Conservation (phyloP, 2,888 invertebrate species). For the Clusia tigrina region DNA sequence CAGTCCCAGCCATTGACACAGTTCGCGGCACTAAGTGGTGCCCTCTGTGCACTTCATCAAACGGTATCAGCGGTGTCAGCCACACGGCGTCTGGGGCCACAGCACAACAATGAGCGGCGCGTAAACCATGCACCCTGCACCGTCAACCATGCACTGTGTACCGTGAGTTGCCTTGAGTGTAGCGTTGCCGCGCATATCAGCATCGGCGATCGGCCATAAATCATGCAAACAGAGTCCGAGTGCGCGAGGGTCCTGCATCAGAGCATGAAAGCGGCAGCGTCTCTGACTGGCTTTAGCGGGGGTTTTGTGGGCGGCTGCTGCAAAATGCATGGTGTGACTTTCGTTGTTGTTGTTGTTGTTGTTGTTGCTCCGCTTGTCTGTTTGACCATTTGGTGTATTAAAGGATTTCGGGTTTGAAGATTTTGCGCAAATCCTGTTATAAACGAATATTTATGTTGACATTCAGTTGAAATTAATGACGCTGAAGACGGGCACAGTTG, state of each 20-base stretch:
- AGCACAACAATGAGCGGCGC: background rate
- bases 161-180: background rate
- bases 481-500: conserved; percentile 1
- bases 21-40: background rate
- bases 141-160: background rate
- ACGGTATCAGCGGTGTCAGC: background rate
- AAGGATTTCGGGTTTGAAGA: background rate
- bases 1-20: conserved; percentile 3
- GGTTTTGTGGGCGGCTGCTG: too few species aligned
- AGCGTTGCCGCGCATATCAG: background rate
- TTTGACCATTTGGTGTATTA: background rate
- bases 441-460: conserved; percentile 44
- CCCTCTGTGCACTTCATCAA: background rate
- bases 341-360: background rate
- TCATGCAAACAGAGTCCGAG: too few species aligned
- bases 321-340: background rate
- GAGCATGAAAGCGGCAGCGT: too few species aligned
- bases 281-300: too few species aligned
- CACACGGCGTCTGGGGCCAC: background rate
- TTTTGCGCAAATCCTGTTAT: conserved; percentile 18
- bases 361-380: background rate
- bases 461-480: conserved; percentile 29
- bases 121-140: background rate
- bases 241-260: too few species aligned
- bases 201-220: background rate